Percentiles rank a stretch among this genome's conserved stretches.
Conservation (phyloP, 2,113 vertebrate genomes). For the Telmatochromis brachygnathus region DNA sequence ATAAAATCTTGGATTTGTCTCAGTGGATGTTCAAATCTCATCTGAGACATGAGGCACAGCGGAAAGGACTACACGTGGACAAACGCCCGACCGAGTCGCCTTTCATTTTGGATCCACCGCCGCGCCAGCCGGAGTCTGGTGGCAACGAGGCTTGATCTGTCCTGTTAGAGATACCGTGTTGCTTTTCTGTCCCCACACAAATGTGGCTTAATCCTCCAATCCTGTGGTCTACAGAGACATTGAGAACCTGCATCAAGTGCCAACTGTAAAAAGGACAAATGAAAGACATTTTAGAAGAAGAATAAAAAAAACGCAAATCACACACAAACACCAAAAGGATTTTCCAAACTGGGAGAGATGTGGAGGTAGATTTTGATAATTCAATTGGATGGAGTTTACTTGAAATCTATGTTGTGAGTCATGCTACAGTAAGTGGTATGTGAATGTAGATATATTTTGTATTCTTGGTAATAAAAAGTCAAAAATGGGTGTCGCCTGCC, state of each 20-base stretch:
- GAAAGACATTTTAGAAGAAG: conserved; percentile 4
- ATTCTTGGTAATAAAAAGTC: conserved; percentile 71
- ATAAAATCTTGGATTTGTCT: neutral
- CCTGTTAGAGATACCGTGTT: neutral
- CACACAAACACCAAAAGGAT: conserved; percentile 42
- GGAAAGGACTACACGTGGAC: neutral
- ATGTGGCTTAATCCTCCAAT: conserved; percentile 18
- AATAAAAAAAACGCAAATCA: neutral
- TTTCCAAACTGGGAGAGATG: neutral
- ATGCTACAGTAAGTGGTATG: conserved; percentile 53
- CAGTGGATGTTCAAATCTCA: neutral
- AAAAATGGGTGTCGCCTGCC: neutral
- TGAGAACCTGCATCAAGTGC: conserved; percentile 56
- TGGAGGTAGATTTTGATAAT: conserved; percentile 34
- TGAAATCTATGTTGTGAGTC: conserved; percentile 56
- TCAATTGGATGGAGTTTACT: conserved; percentile 41
- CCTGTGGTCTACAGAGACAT: conserved; percentile 18
- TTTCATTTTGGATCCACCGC: conserved; percentile 25
- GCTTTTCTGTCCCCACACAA: neutral
- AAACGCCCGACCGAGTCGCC: neutral
- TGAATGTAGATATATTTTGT: conserved; percentile 74
- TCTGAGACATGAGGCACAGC: neutral
- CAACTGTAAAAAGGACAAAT: conserved; percentile 44
- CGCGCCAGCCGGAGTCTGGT: neutral
- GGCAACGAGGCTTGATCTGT: neutral